These are phyloP conservation scores for Erebia palarica DNA, from an alignment of 2,888 invertebrate genomes.

Conservation along the genomic window DNA sequence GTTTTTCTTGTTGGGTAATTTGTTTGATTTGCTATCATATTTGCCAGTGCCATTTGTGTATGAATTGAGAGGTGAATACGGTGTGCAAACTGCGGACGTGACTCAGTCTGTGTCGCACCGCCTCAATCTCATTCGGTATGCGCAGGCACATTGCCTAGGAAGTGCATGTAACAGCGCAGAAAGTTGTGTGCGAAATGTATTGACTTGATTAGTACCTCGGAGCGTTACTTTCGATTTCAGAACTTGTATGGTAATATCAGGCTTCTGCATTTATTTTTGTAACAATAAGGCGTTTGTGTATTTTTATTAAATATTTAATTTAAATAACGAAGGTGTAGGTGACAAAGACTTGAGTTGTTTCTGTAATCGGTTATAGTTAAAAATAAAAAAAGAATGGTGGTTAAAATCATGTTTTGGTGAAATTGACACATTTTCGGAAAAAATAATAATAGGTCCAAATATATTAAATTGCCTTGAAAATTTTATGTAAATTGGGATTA, in stretches of 20 bases:
- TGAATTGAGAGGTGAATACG: slow-evolving; percentile 22
- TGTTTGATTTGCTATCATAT: neutral
- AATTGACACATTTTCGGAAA: too few species aligned
- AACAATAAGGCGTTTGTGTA: too few species aligned
- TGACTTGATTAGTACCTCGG: slow-evolving; percentile 32
- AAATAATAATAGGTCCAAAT: too few species aligned
- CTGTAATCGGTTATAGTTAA: neutral
- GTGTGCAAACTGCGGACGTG: slow-evolving; percentile 45
- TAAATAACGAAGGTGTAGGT: too few species aligned
- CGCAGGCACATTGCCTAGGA: slow-evolving; percentile 67
- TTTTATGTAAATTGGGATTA: too few species aligned
- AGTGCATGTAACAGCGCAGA: slow-evolving; percentile 59
- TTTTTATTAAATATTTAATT: neutral
- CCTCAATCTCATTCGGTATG: slow-evolving; percentile 63
- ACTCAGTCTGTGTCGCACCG: slow-evolving; percentile 66
- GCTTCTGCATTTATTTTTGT: slow-evolving; percentile 7
- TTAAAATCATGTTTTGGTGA: too few species aligned
- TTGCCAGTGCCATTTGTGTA: slow-evolving; percentile 2
- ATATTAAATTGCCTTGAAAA: too few species aligned
- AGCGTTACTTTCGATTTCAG: slow-evolving; percentile 32
- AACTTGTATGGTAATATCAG: slow-evolving; percentile 11
- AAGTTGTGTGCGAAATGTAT: slow-evolving; percentile 48
- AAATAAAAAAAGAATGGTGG: too few species aligned
- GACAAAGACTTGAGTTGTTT: neutral
- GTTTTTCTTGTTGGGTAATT: neutral